Percentiles rank a stretch among this genome's conserved stretches.
phyloP scores from a whole-genome alignment of 2,888 invertebrate species.

The Orthonychiurus folsomi region DNA sequence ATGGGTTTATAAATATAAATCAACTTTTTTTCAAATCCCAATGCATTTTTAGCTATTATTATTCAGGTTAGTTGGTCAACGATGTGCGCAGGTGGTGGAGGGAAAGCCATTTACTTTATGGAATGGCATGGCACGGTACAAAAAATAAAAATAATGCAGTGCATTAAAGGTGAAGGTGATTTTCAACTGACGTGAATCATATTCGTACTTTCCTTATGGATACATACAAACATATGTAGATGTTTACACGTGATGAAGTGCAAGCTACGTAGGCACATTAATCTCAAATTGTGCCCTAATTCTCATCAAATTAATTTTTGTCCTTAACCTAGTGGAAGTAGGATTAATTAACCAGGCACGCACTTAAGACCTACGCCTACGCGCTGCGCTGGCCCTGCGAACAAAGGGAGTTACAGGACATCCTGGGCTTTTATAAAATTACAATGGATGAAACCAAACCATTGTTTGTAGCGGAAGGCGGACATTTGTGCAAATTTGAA shows the following conservation, averaged over 20 bases:
- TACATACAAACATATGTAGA: no score
- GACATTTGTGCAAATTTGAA: not conserved
- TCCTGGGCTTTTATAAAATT: not conserved
- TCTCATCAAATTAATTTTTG: not conserved
- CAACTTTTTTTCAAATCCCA: no score
- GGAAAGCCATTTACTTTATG: not conserved
- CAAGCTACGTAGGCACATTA: not conserved
- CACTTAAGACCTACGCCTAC: not conserved
- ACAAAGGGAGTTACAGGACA: not conserved
- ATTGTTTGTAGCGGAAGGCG: no score
- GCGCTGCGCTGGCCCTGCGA: not conserved
- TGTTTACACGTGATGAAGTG: no score
- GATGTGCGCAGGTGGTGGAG: not conserved
- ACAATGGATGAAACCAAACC: not conserved
- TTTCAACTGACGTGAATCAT: not conserved
- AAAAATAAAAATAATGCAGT: no score
- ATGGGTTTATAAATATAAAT: not conserved
- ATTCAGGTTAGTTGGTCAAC: not conserved
- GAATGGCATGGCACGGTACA: no score
- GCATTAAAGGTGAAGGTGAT: not conserved
- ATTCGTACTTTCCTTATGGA: no score
- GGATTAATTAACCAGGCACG: not conserved
- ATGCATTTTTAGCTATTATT: no score
- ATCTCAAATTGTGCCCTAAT: not conserved
- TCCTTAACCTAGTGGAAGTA: no score